Evolutionary conservation across 2,888 invertebrate species (phyloP).

Genomic region (Xylophagus ater): DNA sequence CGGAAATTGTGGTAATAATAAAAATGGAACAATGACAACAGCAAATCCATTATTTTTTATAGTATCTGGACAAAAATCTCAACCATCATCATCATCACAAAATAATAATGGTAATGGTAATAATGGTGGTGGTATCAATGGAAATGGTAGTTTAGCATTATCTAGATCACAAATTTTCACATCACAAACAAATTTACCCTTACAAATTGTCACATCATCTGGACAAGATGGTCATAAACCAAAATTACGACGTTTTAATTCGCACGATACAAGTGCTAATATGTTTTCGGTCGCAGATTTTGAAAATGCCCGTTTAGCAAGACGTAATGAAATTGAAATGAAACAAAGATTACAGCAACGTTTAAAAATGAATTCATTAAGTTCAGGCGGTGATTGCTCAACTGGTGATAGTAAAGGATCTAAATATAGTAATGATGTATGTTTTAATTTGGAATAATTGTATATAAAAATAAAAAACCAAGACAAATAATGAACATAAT

Average conservation of each 20-base stretch:
- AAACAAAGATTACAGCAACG: slow-evolving; percentile 33
- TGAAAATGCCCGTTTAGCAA: slow-evolving; percentile 37
- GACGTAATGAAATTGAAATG: slow-evolving; percentile 38
- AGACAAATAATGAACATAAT: neutral
- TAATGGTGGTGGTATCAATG: slow-evolving; percentile 12
- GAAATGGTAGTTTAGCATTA: slow-evolving; percentile 22
- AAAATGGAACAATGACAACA: slow-evolving; percentile 25
- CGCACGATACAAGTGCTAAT: slow-evolving; percentile 39
- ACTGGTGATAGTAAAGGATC: slow-evolving; percentile 39
- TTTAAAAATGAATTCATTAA: slow-evolving; percentile 33
- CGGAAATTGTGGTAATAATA: too few species aligned
- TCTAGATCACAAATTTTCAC: slow-evolving; percentile 24
- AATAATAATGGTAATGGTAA: slow-evolving; percentile 2
- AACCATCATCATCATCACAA: slow-evolving; percentile 12
- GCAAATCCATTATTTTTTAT: slow-evolving; percentile 27
- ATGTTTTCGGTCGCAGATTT: slow-evolving; percentile 41
- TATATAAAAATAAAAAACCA: neutral
- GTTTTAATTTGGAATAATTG: slow-evolving; percentile 15
- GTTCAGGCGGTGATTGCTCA: slow-evolving; percentile 35
- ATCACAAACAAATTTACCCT: slow-evolving; percentile 26
- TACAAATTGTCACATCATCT: slow-evolving; percentile 24
- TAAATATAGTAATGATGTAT: slow-evolving; percentile 37
- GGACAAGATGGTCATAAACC: slow-evolving; percentile 35
- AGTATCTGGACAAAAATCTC: slow-evolving; percentile 23
- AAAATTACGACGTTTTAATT: slow-evolving; percentile 37